Evolutionary conservation across 2,113 vertebrate genomes (phyloP).

Genomic region (Otis tarda): DNA sequence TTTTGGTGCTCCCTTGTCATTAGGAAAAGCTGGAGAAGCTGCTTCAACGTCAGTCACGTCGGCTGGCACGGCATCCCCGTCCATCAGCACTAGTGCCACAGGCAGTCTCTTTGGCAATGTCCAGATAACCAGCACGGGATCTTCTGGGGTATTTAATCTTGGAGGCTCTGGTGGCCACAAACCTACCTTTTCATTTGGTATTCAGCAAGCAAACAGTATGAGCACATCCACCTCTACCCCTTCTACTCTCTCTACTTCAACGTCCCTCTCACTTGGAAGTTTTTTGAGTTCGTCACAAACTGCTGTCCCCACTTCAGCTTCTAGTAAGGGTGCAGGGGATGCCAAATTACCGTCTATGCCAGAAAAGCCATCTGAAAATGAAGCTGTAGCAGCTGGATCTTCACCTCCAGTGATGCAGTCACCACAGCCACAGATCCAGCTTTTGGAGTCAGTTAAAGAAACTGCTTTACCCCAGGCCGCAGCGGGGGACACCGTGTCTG

Average conservation of each 20-base stretch:
- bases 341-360: background rate
- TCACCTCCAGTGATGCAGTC: background rate
- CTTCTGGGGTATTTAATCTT: conserved; percentile 72
- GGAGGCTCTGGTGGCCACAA: conserved; percentile 66
- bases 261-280: conserved; percentile 53
- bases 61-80: background rate
- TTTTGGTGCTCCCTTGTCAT: conserved; percentile 55
- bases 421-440: background rate
- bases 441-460: conserved; percentile 22
- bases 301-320: background rate
- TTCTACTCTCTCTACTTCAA: conserved; percentile 32
- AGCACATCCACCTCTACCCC: conserved; percentile 32
- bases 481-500: background rate
- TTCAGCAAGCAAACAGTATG: conserved; percentile 14
- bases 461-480: background rate
- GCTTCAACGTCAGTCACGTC: background rate
- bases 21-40: conserved; percentile 73
- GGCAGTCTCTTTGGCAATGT: conserved; percentile 45
- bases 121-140: background rate
- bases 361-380: conserved; percentile 43
- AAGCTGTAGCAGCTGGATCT: background rate
- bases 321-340: conserved; percentile 57
- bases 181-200: conserved; percentile 70
- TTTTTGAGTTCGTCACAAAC: conserved; percentile 59
- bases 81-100: conserved; percentile 14